phyloP scores from a whole-genome alignment of 2,888 invertebrate species.

The Psococerastis gibbosa region DNA sequence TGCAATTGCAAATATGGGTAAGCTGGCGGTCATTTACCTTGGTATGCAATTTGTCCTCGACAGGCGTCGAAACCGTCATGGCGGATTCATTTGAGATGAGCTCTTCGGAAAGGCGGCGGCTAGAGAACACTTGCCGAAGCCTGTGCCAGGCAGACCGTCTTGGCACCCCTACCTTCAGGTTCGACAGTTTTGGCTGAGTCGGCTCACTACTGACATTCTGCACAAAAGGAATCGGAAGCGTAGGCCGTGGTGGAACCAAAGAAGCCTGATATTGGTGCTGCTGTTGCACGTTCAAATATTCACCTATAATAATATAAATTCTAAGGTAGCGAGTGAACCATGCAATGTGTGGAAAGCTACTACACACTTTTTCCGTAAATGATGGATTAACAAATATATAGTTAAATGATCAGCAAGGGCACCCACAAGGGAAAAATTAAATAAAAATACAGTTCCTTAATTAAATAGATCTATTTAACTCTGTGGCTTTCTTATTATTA shows the following conservation, averaged over 20 bases:
- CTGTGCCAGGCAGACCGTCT: not conserved
- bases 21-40: not conserved
- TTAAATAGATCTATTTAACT: too few relatives aligned
- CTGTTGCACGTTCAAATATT: not conserved
- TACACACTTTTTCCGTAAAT: too few relatives aligned
- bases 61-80: not conserved
- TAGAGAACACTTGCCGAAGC: not conserved
- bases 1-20: too few relatives aligned
- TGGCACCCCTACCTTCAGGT: not conserved
- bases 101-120: not conserved
- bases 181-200: not conserved
- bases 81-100: not conserved
- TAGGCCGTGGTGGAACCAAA: conserved; percentile 1
- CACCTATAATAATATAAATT: too few relatives aligned
- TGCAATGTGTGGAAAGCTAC: too few relatives aligned
- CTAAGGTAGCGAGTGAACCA: too few relatives aligned
- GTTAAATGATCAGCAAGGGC: too few relatives aligned
- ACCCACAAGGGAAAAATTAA: too few relatives aligned
- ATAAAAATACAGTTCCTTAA: too few relatives aligned
- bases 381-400: too few relatives aligned
- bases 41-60: not conserved
- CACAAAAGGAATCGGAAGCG: not conserved
- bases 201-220: not conserved
- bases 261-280: conserved; percentile 13
- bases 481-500: too few relatives aligned